Evolutionary conservation across 2,888 invertebrate genomes (phyloP), one percentile per base, ranked within the genome.

Genomic region (Parapristionchus giblindavisi): DNA sequence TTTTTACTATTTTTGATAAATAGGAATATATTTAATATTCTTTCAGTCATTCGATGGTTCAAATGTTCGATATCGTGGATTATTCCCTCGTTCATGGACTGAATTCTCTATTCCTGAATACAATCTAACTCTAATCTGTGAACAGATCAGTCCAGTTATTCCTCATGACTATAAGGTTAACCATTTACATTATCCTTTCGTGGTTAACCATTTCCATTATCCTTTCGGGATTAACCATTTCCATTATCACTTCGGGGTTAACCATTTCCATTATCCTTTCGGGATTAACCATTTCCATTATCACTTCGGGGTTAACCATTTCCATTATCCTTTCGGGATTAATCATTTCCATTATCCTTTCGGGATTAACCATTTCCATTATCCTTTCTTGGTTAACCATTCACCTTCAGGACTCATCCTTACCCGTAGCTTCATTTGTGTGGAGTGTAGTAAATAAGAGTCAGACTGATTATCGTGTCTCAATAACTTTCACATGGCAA

Each of bases 51-150:
- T 77, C 63, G 43, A 58, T 6, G 2, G n/a, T 27, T 38, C 36
- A 6, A 54, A 48, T 38, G 77, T 76, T 54, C 77, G 81, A 58
- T 84, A 83, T 48, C 78, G 94, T 32, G 96, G 93, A 0, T 90
- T 96, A 27, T 96, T 94, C 89, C 96, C 96, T 0, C 91, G 94
- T 75, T 92, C 95, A 3, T 96, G 96, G 96, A 94, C 94, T 21
- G 93, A 93, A 77, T 95, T 94, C 89, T 92, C 93, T 88, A 91
- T 96, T 61, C 92, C 93, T 2, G 92, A 93, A 87, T 92, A 92
- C 88, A 92, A 93, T 29, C 89, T 96, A 51, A 92, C 92, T 83
- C 90, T 96, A 75, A 91, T 92, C 56, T 94, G 95, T 88, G 91
- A 94, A 72, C 96, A 96, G 90, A 91, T 96, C 82, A 95, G 95